Conservation (phyloP, 2,888 invertebrate species). For the Zele albiditarsus region DNA sequence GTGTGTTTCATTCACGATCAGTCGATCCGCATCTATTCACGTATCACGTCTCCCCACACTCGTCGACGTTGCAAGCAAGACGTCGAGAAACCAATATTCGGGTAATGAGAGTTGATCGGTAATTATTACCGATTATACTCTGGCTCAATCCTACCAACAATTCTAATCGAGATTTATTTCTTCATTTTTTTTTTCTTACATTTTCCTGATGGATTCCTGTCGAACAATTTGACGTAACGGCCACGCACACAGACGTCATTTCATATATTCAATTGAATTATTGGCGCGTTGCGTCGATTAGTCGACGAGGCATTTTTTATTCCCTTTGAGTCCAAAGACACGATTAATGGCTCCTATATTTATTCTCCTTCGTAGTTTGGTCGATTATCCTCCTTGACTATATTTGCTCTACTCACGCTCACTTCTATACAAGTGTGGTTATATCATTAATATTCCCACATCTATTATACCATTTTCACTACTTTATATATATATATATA, state of each 20-base stretch:
- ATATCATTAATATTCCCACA: constrained; percentile 19
- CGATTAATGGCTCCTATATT: neutral
- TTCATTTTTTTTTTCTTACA: constrained; percentile 28
- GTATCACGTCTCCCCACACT: constrained; percentile 61
- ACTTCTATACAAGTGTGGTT: constrained; percentile 28
- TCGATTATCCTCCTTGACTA: constrained; percentile 9
- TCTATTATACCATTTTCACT: constrained; percentile 17
- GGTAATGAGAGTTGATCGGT: constrained; percentile 68
- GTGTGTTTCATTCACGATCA: constrained; percentile 59
- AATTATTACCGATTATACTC: constrained; percentile 61
- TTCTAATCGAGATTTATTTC: constrained; percentile 36
- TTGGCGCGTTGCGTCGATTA: constrained; percentile 9
- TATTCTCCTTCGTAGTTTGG: constrained; percentile 1
- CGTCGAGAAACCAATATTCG: constrained; percentile 58
- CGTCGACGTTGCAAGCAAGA: constrained; percentile 61
- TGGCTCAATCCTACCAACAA: constrained; percentile 47
- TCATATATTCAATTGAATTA: constrained; percentile 19
- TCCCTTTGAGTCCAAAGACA: neutral
- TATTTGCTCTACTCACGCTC: neutral
- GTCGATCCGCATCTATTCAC: constrained; percentile 62
- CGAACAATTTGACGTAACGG: constrained; percentile 25
- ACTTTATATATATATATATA: neutral
- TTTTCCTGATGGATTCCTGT: constrained; percentile 15
- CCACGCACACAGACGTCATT: neutral
- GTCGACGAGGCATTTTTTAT: constrained; percentile 2